Percentiles rank a stretch among this genome's conserved stretches.
Conservation (phyloP, 2,113 vertebrate species). For the Potamarius usumacintae region DNA sequence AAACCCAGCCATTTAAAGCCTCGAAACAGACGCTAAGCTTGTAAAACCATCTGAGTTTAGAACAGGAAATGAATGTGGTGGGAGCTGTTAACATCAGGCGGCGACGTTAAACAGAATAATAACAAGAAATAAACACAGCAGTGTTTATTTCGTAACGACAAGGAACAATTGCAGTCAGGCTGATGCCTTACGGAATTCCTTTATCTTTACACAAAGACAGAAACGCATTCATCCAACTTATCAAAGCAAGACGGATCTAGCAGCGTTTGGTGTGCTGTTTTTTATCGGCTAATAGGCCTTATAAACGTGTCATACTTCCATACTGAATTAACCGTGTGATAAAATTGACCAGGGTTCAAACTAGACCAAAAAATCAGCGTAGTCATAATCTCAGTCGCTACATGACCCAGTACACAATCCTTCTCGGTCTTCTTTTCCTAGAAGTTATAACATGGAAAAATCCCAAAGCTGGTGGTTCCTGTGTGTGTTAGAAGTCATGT, state of each 20-base stretch:
- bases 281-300: not conserved
- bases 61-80: conserved; percentile 16
- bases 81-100: conserved; percentile 9
- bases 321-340: not conserved
- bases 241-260: not conserved
- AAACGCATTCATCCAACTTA: conserved; percentile 1
- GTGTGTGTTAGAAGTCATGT: no score
- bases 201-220: not conserved
- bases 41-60: conserved; percentile 37
- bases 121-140: not conserved
- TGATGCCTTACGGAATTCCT: not conserved
- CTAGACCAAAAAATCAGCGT: no score
- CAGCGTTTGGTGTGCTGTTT: not conserved
- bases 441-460: no score
- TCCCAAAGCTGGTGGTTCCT: no score
- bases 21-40: conserved; percentile 47
- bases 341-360: no score
- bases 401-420: no score
- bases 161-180: not conserved
- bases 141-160: not conserved
- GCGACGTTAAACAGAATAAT: conserved; percentile 24
- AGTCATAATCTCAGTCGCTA: no score
- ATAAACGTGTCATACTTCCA: not conserved
- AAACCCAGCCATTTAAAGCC: conserved; percentile 45
- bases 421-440: no score